Conservation (phyloP, 2,888 invertebrate genomes). For the Sminthurides aquaticus region DNA sequence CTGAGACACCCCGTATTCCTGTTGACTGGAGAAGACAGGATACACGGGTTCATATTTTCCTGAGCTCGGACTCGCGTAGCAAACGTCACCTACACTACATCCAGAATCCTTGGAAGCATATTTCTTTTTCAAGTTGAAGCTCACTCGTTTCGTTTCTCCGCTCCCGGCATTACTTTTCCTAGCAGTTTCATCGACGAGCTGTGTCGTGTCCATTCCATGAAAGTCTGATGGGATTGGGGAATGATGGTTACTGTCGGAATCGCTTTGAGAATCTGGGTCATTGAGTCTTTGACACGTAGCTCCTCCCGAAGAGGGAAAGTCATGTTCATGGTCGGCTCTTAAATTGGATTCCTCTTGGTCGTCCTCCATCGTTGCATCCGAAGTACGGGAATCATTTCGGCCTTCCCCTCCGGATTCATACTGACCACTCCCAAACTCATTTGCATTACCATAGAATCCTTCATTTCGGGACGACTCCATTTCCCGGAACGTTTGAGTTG, state of each 20-base stretch:
- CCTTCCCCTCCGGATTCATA: neutral
- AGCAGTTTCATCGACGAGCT: neutral
- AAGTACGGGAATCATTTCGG: neutral
- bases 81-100: slow-evolving; percentile 35
- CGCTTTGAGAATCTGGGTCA: neutral
- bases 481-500: neutral
- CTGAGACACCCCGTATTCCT: slow-evolving; percentile 42
- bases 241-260: neutral
- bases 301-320: neutral
- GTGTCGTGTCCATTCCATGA: neutral
- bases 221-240: neutral
- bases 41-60: slow-evolving; percentile 39
- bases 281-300: neutral
- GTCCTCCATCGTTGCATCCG: neutral
- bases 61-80: slow-evolving; percentile 28
- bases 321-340: neutral
- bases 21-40: slow-evolving; percentile 41
- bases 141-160: slow-evolving; percentile 32
- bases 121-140: slow-evolving; percentile 38
- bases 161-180: too few relatives aligned
- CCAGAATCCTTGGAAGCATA: slow-evolving; percentile 37
- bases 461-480: neutral
- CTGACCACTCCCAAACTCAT: neutral
- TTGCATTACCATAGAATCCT: neutral
- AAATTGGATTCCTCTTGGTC: neutral